Conservation (phyloP, 30 jellyfish, hydroid and myxozoan genomes). For the Turritopsis dohrnii region DNA sequence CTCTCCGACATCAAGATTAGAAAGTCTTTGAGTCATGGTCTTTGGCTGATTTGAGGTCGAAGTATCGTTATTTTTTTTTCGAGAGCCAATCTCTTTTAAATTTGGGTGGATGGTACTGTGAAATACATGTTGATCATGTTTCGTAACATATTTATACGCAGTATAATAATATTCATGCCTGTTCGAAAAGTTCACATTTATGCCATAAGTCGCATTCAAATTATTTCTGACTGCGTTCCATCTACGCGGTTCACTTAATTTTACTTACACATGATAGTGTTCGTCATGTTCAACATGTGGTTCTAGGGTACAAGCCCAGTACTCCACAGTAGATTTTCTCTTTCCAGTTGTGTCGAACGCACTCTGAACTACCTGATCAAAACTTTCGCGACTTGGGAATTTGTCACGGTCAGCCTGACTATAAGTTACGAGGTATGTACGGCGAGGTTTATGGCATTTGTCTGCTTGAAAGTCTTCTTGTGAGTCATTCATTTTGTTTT, state of each 20-base stretch:
- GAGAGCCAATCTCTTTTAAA: conserved; percentile 29
- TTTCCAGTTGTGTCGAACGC: no score
- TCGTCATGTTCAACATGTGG: no score
- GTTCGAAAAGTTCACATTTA: not conserved
- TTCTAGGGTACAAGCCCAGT: no score
- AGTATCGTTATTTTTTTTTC: conserved; percentile 13
- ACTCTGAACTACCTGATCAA: no score
- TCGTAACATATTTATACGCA: conserved; percentile 29
- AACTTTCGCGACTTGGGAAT: no score
- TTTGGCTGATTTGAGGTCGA: not conserved
- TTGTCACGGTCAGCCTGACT: no score
- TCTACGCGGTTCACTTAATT: not conserved
- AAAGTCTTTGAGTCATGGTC: conserved; percentile 3
- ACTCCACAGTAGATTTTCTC: no score
- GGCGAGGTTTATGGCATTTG: no score
- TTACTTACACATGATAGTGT: no score
- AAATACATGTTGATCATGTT: conserved; percentile 12
- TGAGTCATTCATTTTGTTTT: no score
- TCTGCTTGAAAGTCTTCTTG: no score
- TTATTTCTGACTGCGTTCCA: not conserved
- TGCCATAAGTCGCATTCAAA: not conserved
- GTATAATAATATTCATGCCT: conserved; percentile 10
- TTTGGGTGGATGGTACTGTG: conserved; percentile 35
- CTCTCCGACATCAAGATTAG: conserved; percentile 13
- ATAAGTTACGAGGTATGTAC: no score